Base-by-base conservation (phyloP, 2,888 invertebrate species). In the Pachymerium ferrugineum region DNA sequence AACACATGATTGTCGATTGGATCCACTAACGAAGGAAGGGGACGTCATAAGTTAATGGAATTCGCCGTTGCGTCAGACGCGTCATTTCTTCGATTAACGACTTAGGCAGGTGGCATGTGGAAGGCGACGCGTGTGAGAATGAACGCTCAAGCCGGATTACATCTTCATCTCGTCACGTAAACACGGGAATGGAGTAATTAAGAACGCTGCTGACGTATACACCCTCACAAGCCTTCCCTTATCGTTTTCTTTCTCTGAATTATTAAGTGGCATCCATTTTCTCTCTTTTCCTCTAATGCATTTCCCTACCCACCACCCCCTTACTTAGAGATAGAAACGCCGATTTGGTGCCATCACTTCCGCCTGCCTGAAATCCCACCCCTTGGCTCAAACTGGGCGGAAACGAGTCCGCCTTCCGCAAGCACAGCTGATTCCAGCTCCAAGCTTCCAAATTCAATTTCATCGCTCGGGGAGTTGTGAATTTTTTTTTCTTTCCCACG, bases 341-440 rank as follows among this genome's bases (percentile, higher is more conserved):
- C 47, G 47, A 47, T 47, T 47, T 47, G 19, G 47, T 47, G 47
- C 47, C 47, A 47, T 47, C 47, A 47, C 47, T 47, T 47, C 47
- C 47, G 47, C 47, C 19, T 19, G 47, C 47, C 22, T 16, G 22
- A 47, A 22, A 47, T 47, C 22, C 47, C 47, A 47, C 19, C 47
- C 47, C 47, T 16, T 47, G 47, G 47, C 47, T 47, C 47, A 47
- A 47, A 47, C 47, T 47, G 47, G 47, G 47, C 47, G 47, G 47
- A 47, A 47, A 47, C 47, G 16, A 19, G 22, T 47, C 19, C 22
- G 47, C 16, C 47, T 47, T 47, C 47, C 47, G 47, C 47, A 47
- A 47, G 47, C 47, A 47, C 19, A 47, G 47, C 47, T 47, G 47
- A 47, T 47, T 47, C 12, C 47, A 47, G 47, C 47, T 47, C 47